Base-by-base conservation (phyloP, 2,113 vertebrate species). In the Agelaius tricolor region DNA sequence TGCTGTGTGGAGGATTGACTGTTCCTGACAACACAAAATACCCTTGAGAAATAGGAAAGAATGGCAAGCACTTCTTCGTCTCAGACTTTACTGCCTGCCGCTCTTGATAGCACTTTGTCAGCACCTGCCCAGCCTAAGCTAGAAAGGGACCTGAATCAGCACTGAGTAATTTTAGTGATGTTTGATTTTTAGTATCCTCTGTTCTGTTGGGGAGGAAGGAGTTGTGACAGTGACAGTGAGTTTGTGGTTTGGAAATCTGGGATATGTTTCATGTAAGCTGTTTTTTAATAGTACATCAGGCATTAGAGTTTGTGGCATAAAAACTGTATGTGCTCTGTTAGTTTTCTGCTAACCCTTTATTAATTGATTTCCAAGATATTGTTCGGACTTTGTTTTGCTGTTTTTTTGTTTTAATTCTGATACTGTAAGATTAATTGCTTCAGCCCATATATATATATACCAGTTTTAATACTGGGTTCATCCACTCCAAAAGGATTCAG, bases 401-500 rank as follows among this genome's bases (percentile, higher is more conserved):
- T n/a, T 67, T 17, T 76, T 71, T 33, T 52, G 4, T 28, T 73
- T 83, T 21, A 63, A 35, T 72, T 81, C 47, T 33, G 46, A 51
- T 76, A 18, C 12, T 49, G 4, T 68, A 83, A 76, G 10, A 39
- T 77, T 51, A 83, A 58, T 71, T 1, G n/a, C 61, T 93, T 66
- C 4, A 94, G 43, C 68, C 52, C 13, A 41, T 24, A 26, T 74
- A 1, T 24, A 26, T 74, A 1, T 23, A 22, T 37, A 28, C n/a
- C 63, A 86, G 35, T 26, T 97, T 69, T 95, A 80, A 55, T 39
- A 61, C 23, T 92, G 68, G 30, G 49, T 91, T 88, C 62, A 75
- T 49, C 21, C 35, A 26, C 49, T 33, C 13, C 22, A 69, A 88
- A 54, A 87, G 27, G 39, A 78, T 86, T 65, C 43, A 54, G 24